phyloP scores from a whole-genome alignment of 64 coral and sea anemone species.

The Orbicella faveolata region DNA sequence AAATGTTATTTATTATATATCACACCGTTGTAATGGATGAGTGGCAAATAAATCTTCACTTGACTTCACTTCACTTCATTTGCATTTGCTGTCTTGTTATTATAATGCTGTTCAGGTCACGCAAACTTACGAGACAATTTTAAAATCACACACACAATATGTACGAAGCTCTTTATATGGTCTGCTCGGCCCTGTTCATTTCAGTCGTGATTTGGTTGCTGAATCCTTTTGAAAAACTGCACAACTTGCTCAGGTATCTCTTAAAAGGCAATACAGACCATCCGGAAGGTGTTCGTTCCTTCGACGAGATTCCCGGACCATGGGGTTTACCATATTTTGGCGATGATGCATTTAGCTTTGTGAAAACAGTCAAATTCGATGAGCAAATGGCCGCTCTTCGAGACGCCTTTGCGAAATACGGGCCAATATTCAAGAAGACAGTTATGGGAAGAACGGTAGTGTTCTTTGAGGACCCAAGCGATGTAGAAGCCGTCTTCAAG shows the following conservation, averaged over 20 bases:
- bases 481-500: conserved; percentile 27
- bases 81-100: too few species aligned
- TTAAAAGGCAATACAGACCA: neutral
- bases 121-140: too few species aligned
- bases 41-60: too few species aligned
- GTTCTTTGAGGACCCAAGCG: neutral
- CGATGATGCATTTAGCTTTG: neutral
- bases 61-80: too few species aligned
- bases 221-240: neutral
- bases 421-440: conserved; percentile 10
- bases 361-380: neutral
- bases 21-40: too few species aligned
- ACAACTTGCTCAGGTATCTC: neutral
- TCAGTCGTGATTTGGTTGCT: neutral
- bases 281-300: neutral
- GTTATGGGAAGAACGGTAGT: neutral
- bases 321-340: neutral
- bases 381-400: neutral
- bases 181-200: neutral
- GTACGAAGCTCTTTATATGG: neutral
- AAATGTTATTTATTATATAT: too few species aligned
- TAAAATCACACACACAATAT: neutral
- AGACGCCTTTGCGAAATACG: conserved; percentile 34
- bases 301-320: neutral
- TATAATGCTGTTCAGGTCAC: too few species aligned